Conservation (phyloP, 2,888 invertebrate species). For the Diarsia dahlii region DNA sequence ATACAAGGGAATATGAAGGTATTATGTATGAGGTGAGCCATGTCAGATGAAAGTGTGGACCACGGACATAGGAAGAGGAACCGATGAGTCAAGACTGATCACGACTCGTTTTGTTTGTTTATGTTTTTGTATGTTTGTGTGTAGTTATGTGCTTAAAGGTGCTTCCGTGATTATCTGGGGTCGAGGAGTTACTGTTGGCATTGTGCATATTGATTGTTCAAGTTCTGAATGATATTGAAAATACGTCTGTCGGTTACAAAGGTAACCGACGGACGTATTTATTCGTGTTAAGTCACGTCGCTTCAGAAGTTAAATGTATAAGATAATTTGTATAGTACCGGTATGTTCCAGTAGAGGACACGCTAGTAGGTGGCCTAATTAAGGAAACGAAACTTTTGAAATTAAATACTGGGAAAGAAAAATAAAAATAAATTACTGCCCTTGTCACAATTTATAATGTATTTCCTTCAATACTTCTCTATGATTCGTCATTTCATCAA, state of each 20-base stretch:
- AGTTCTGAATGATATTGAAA: not conserved
- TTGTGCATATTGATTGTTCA: not conserved
- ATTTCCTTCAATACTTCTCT: too few relatives aligned
- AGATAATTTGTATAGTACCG: too few relatives aligned
- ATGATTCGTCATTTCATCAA: not conserved
- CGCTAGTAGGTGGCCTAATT: too few relatives aligned
- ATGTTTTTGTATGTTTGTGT: constrained; percentile 17
- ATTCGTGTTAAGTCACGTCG: too few relatives aligned
- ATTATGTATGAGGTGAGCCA: constrained; percentile 41
- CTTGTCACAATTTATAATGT: too few relatives aligned
- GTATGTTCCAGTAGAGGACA: not conserved
- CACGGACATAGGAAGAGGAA: constrained; percentile 58
- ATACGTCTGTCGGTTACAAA: not conserved
- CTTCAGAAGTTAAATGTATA: too few relatives aligned
- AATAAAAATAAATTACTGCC: too few relatives aligned
- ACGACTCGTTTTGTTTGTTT: constrained; percentile 40
- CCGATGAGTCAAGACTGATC: constrained; percentile 57
- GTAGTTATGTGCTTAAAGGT: constrained; percentile 18
- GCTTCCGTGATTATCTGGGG: constrained; percentile 23
- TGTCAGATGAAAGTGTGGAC: constrained; percentile 69
- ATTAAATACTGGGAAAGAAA: too few relatives aligned
- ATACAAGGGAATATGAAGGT: constrained; percentile 60
- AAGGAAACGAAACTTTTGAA: too few relatives aligned
- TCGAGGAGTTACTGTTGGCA: not conserved
- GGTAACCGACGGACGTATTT: too few relatives aligned